Base-by-base conservation (phyloP, 2,888 invertebrate genomes). In the Sarcophaga rosellei region DNA sequence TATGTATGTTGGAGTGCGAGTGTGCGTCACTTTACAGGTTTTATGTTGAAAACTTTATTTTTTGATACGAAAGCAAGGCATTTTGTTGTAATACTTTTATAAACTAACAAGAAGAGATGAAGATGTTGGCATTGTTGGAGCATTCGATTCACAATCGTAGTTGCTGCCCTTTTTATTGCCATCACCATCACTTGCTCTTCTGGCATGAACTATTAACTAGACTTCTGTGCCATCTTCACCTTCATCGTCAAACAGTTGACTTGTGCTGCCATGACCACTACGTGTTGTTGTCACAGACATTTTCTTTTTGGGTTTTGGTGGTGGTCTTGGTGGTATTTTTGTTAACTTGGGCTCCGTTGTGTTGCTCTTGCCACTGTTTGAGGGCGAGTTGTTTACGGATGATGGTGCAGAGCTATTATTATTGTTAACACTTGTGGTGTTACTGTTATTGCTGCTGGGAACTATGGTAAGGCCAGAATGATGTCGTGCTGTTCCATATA, bases 201-300 rank as follows among this genome's bases (percentile, higher is more conserved):
- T 63, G 57, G 8, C 65, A 62, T 53, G 61, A 59, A 66, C 53
- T 68, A 59, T 69, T 53, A 73, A 95, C 91, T 93, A 97, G 94
- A 97, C 97, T 94, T 97, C 97, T 90, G 97, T 97, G 88, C 97
- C 97, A 89, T 97, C 97, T 91, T 97, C 97, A 45, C 97, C 97
- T 93, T 97, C 97, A 92, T 97, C 97, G 92, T 97, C 97, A 91
- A 97, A 97, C 87, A 97, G 93, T 85, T 97, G 97, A 89, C 96
- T 96, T 89, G 94, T 95, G 85, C 93, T 95, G 62, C 92, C 92
- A 77, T 92, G 92, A 65, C 92, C 92, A 84, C 91, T 90, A 82
- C 92, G 92, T 83, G 91, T 95, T 6, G 96, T 94, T 75, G 94
- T 94, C 20, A 95, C 94, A 89, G 96, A 95, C 94, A 97, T 97